Percentiles rank a stretch among this genome's conserved stretches.
phyloP scores from a whole-genome alignment of 2,888 invertebrate genomes.

The Lamproptera curius region DNA sequence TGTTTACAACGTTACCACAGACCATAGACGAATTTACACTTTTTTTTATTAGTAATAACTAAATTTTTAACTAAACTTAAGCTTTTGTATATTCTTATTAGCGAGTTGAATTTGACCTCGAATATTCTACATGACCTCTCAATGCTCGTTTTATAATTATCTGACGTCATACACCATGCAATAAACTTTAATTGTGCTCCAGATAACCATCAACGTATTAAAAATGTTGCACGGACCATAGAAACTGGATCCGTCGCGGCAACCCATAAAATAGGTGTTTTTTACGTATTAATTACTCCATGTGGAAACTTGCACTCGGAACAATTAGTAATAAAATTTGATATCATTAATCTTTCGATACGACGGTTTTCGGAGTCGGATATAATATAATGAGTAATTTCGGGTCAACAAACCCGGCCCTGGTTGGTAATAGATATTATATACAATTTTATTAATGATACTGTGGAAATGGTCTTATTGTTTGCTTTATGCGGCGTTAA shows the following conservation, averaged over 20 bases:
- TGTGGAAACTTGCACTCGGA: slow-evolving; percentile 28
- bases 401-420: slow-evolving; percentile 11
- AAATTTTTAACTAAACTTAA: too few relatives aligned
- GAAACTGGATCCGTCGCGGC: slow-evolving; percentile 1
- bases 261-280: slow-evolving; percentile 4
- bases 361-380: slow-evolving; percentile 6
- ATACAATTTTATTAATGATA: background rate
- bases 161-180: slow-evolving; percentile 27
- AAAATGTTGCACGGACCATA: slow-evolving; percentile 21
- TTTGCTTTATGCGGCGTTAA: background rate
- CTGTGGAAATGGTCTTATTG: background rate
- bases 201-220: slow-evolving; percentile 31
- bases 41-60: too few relatives aligned
- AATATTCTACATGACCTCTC: slow-evolving; percentile 17
- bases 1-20: too few relatives aligned
- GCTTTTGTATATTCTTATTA: too few relatives aligned
- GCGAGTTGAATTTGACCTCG: slow-evolving; percentile 9
- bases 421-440: background rate
- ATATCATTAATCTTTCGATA: slow-evolving; percentile 15
- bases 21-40: too few relatives aligned
- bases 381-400: slow-evolving; percentile 6
- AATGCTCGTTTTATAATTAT: slow-evolving; percentile 22
- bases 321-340: slow-evolving; percentile 32
- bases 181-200: slow-evolving; percentile 33
- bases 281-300: slow-evolving; percentile 28